Evolutionary conservation across 2,797 vertebrate species (phyloP), one percentile per base, ranked within the genome.

Genomic region (Lepilemur septentrionalis): DNA sequence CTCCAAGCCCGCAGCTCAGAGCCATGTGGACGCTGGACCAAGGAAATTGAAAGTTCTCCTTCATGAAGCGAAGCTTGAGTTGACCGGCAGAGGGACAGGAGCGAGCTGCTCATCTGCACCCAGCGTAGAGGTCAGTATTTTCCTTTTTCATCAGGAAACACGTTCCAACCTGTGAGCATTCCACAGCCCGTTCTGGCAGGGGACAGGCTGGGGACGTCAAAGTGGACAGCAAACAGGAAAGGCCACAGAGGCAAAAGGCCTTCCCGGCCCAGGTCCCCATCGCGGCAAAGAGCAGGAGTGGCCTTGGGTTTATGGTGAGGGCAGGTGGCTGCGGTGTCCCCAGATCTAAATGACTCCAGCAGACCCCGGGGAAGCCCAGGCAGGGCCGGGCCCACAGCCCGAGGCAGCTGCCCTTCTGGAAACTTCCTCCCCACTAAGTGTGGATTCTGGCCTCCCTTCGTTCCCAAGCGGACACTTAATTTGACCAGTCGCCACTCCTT

Each of bases 231-330:
- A 38, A 46, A 32, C 25, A 14, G 59, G 32, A 22, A 87, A 23
- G 75, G n/a, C 20, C 46, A 28, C 20, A 22, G 46, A 55, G 4
- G 11, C 32, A 4, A 48, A 75, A 65, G 4, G 23, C 20, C 12
- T 32, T 46, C 38, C 9, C 17, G 17, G 10, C 25, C 81, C 48
- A 38, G 20, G 46, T n/a, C 4, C 59, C 30, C 0, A 7, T 72
- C 1, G 0, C 10, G 0, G 25, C 35, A 55, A 59, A 65, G 43
- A 69, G 69, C 2, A 3, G 76, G 17, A 13, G 15, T 14, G 23
- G 41, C 50, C 59, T 13, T 6, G 30, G 28, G 18, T 4, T 22
- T 55, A 55, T 7, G 6, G 6, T 0, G 50, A 22, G 41, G 15
- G 38, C 38, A 15, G 72, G 7, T 8, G 30, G 20, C 20, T 25